These are phyloP conservation scores for Salpingus planirostris DNA, from an alignment of 2,888 invertebrate species.

Conservation along the genomic window DNA sequence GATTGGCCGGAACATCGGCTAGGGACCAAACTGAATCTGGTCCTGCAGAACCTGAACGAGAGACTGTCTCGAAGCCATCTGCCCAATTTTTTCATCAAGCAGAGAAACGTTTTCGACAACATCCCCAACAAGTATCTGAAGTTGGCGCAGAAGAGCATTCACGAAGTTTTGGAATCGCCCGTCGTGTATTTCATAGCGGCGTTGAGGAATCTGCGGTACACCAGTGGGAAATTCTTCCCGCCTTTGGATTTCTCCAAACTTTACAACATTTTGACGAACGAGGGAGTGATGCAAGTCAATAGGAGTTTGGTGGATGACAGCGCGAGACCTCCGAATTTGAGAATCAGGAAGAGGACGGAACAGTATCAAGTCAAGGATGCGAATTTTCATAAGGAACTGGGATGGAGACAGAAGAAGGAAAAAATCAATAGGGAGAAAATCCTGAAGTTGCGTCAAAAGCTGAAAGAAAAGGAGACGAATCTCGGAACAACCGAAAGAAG, in stretches of 20 bases:
- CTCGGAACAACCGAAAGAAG: conserved; percentile 20
- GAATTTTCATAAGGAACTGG: conserved; percentile 5
- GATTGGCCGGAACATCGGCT: conserved; percentile 67
- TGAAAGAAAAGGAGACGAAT: conserved; percentile 17
- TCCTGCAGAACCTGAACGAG: conserved; percentile 55
- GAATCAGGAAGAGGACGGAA: conserved; percentile 3
- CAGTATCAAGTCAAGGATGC: conserved; percentile 3
- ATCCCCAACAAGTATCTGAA: conserved; percentile 55
- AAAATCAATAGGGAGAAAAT: conserved; percentile 16
- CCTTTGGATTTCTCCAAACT: conserved; percentile 24
- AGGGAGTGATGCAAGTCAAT: not conserved
- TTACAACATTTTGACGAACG: conserved; percentile 22
- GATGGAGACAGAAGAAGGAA: conserved; percentile 16
- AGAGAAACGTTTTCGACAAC: conserved; percentile 64
- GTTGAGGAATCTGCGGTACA: conserved; percentile 58
- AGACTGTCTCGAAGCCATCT: conserved; percentile 53
- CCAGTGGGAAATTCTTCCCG: conserved; percentile 24
- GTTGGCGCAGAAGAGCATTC: conserved; percentile 57
- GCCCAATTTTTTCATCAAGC: conserved; percentile 62
- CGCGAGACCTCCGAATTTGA: conserved; percentile 6
- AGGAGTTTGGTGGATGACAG: not conserved
- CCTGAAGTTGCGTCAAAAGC: conserved; percentile 13
- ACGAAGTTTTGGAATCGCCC: conserved; percentile 61
- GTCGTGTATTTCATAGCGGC: conserved; percentile 61
- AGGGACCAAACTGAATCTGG: conserved; percentile 56